Evolutionary conservation across 1,140 invertebrate genomes (phyloP), one percentile per base, ranked within the genome.

Genomic region (Manduca sexta): DNA sequence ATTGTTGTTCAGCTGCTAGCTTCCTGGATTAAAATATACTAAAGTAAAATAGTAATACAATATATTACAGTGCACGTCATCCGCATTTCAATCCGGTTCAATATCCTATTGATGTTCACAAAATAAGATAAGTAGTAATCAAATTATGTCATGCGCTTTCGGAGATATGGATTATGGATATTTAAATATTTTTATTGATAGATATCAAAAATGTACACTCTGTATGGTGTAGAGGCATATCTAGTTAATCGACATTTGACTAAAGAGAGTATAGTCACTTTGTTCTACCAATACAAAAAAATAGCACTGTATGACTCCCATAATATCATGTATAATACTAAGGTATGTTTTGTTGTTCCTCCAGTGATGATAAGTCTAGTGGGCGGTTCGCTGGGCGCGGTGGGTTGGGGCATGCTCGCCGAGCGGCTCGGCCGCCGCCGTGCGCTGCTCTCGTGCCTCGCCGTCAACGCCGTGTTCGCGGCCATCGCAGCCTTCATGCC

Each of bases 401-500:
- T 93, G 37, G 88, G 92, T 1, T 94, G 93, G 92, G 93, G 93
- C 2, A 90, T 90, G 29, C 70, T 94, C 13, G 91, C 91, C 0
- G 93, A 93, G 69, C 84, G 90, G 11, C 77, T 91, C 16, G 92
- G 93, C 2, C 71, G 88, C 1, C 86, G 93, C 8, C 79, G 92
- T 12, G 88, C 92, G 6, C 77, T 94, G 33, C 78, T 93, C 17
- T 92, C 91, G 1, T 92, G 92, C 14, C 88, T 94, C 47, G 89
- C 91, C 0, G 91, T 94, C 13, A 92, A 93, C 68, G 90, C 90
- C 2, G 78, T 94, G 0, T 94, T 93, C 67, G 92, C 90, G 15
- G 83, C 92, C 2, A 89, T 92, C 1, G 92, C 93, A 0, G 92
- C 92, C 7, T 90, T 94, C 52, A 93, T 93, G 89, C 93, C 93